These are phyloP conservation scores for Myotis davidii DNA, from an alignment of 2,113 vertebrate species.

Conservation along the genomic window DNA sequence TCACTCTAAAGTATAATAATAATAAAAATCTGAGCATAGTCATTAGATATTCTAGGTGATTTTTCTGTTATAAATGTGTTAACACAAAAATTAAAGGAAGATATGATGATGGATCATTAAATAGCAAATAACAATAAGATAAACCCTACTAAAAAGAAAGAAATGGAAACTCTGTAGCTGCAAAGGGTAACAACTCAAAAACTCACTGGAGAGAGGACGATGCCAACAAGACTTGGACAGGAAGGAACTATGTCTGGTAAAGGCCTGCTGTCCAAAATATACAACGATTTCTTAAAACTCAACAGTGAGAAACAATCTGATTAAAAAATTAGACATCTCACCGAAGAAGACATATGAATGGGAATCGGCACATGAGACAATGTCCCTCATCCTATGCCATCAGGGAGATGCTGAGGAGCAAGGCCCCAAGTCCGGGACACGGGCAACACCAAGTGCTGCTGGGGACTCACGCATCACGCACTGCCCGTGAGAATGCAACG, in stretches of 20 bases:
- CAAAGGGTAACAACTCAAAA: background rate
- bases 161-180: background rate
- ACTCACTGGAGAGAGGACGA: background rate
- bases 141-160: background rate
- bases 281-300: background rate
- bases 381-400: rapidly evolving
- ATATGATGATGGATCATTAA: background rate
- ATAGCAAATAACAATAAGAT: background rate
- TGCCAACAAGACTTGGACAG: background rate
- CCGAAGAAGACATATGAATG: background rate
- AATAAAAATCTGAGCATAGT: background rate
- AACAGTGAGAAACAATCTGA: background rate
- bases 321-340: background rate
- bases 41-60: background rate
- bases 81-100: background rate
- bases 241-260: background rate
- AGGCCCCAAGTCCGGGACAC: background rate
- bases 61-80: background rate
- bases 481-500: rapidly evolving
- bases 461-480: background rate
- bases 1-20: background rate
- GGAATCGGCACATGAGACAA: background rate
- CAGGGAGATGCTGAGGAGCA: background rate
- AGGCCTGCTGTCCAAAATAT: background rate
- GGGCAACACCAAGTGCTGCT: background rate